These are phyloP conservation scores for Leucophenga maculata DNA, from an alignment of 2,888 invertebrate species.

Conservation along the genomic window DNA sequence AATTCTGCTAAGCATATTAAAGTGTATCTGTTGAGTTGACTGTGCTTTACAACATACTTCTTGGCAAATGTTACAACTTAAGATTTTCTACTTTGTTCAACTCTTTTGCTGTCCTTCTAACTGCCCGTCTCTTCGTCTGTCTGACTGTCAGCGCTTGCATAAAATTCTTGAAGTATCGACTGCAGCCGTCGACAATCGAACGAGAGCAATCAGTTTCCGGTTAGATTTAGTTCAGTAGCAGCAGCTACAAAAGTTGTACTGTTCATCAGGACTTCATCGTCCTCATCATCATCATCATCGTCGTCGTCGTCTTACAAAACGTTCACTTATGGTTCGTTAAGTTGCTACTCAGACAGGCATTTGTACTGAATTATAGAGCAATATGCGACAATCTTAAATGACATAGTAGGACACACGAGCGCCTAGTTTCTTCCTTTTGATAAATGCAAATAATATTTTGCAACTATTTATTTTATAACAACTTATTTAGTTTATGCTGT, in stretches of 20 bases:
- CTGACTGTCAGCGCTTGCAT: too few species aligned
- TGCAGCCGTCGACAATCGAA: too few species aligned
- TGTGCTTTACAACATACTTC: constrained; percentile 3
- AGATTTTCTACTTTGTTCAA: neutral
- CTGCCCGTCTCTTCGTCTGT: too few species aligned
- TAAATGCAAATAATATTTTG: too few species aligned
- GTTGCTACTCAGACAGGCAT: constrained; percentile 14
- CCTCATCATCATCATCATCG: too few species aligned
- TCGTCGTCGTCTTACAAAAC: constrained; percentile 7
- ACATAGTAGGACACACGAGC: too few species aligned
- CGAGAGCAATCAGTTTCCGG: neutral
- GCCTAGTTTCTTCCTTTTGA: too few species aligned
- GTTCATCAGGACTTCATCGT: neutral
- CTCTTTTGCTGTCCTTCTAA: neutral
- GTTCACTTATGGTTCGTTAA: constrained; percentile 24
- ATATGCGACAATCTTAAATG: too few species aligned
- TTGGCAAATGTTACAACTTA: too few species aligned
- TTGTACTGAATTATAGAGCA: constrained; percentile 7
- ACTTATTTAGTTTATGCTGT: too few species aligned
- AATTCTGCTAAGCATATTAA: constrained; percentile 10
- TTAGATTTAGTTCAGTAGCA: constrained; percentile 1
- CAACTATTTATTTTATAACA: too few species aligned
- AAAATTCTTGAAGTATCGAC: too few species aligned
- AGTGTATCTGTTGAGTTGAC: constrained; percentile 16
- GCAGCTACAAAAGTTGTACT: neutral